phyloP scores from a whole-genome alignment of 1,140 invertebrate genomes.

The Megathymus violae region DNA sequence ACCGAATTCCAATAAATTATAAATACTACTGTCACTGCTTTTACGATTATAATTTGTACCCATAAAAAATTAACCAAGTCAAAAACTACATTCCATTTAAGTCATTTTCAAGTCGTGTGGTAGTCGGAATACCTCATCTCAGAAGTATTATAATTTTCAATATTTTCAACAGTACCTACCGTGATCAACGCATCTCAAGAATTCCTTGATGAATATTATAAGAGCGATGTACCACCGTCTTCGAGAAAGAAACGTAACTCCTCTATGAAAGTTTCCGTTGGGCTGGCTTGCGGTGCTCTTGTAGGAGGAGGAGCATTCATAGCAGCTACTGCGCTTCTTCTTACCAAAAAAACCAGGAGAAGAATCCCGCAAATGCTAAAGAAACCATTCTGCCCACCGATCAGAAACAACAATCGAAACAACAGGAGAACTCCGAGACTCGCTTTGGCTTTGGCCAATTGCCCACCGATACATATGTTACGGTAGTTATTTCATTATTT shows the following conservation, averaged over 20 bases:
- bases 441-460: constrained; percentile 68
- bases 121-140: too few species aligned
- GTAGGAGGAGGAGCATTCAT: constrained; percentile 65
- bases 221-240: constrained; percentile 73
- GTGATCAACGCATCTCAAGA: constrained; percentile 64
- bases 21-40: too few species aligned
- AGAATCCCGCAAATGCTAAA: constrained; percentile 68
- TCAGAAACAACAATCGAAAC: constrained; percentile 60
- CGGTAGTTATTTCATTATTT: constrained; percentile 61
- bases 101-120: neutral
- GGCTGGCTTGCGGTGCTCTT: constrained; percentile 90
- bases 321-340: constrained; percentile 88
- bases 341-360: constrained; percentile 89
- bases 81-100: neutral
- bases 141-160: too few species aligned
- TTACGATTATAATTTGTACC: too few species aligned
- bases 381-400: constrained; percentile 69
- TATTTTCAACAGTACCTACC: constrained; percentile 60
- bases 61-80: too few species aligned
- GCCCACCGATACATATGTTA: constrained; percentile 75
- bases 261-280: constrained; percentile 89
- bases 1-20: neutral
- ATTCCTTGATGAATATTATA: constrained; percentile 75
- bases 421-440: constrained; percentile 65
- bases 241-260: constrained; percentile 87